Conservation (phyloP, 30 jellyfish, hydroid and myxozoan genomes). For the Aurelia sp. region DNA sequence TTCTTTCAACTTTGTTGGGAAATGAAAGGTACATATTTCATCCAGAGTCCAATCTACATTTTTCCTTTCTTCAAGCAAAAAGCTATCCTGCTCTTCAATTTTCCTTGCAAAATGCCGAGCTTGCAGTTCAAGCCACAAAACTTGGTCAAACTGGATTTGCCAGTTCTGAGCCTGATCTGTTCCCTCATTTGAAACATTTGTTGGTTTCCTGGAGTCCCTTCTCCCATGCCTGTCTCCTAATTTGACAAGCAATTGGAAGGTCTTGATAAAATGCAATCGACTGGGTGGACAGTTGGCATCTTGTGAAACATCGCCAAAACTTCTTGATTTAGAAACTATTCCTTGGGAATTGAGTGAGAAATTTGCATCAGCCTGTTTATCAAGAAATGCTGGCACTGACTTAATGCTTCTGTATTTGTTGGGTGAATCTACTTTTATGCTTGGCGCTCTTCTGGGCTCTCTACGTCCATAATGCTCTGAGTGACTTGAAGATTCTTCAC, state of each 20-base stretch:
- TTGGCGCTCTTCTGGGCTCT: slow-evolving; percentile 20
- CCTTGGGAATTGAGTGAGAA: background rate
- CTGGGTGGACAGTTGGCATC: slow-evolving; percentile 44
- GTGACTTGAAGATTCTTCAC: too few species aligned
- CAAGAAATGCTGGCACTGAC: slow-evolving; percentile 59
- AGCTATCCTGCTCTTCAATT: slow-evolving; percentile 75
- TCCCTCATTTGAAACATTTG: background rate
- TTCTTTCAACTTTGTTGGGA: slow-evolving; percentile 30
- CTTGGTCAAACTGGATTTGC: slow-evolving; percentile 76
- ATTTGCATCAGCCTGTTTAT: slow-evolving; percentile 29
- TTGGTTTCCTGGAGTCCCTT: slow-evolving; percentile 39
- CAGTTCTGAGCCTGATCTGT: slow-evolving; percentile 17
- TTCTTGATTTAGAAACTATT: slow-evolving; percentile 21
- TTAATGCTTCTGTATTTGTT: slow-evolving; percentile 49
- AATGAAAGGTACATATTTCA: slow-evolving; percentile 60
- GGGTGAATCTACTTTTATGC: slow-evolving; percentile 19
- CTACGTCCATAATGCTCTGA: too few species aligned
- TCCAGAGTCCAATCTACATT: slow-evolving; percentile 57
- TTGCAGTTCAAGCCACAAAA: slow-evolving; percentile 88
- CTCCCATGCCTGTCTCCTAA: slow-evolving; percentile 60
- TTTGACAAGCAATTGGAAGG: slow-evolving; percentile 42
- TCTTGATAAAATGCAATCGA: slow-evolving; percentile 42
- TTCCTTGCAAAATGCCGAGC: slow-evolving; percentile 81
- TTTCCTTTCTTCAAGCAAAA: slow-evolving; percentile 67
- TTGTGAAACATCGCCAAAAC: slow-evolving; percentile 23